These are phyloP conservation scores for Meteorus colon DNA, from an alignment of 2,888 invertebrate genomes.

Conservation along the genomic window DNA sequence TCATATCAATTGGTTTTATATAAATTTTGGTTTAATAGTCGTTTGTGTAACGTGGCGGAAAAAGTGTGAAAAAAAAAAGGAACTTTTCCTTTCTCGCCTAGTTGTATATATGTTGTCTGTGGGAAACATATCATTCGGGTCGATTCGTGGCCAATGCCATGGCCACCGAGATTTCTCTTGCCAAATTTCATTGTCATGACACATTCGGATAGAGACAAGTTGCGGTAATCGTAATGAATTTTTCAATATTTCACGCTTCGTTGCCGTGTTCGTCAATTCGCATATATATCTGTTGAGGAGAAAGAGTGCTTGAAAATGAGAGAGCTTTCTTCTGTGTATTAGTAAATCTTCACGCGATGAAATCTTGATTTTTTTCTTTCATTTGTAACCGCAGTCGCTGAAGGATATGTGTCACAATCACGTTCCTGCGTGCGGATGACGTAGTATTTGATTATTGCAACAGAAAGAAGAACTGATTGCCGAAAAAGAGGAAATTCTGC, in stretches of 20 bases:
- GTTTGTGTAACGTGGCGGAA: not conserved
- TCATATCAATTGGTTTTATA: not conserved
- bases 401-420: constrained; percentile 60
- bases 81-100: not conserved
- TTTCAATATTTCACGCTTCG: constrained; percentile 24
- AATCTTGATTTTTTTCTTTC: constrained; percentile 53
- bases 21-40: not conserved
- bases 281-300: not conserved
- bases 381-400: constrained; percentile 42
- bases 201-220: constrained; percentile 16
- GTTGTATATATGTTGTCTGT: not conserved
- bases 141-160: constrained; percentile 44
- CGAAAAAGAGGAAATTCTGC: constrained; percentile 29
- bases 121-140: not conserved
- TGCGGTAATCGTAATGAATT: not conserved
- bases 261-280: not conserved
- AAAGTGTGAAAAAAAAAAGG: not conserved
- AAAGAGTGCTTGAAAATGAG: not conserved
- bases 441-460: constrained; percentile 53
- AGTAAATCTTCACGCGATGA: constrained; percentile 51
- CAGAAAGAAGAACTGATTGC: constrained; percentile 29
- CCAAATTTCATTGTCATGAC: constrained; percentile 35
- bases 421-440: constrained; percentile 57
- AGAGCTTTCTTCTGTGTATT: constrained; percentile 11
- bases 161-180: constrained; percentile 35